phyloP scores from a whole-genome alignment of 2,797 vertebrate species.

The Rhynchotus rufescens region DNA sequence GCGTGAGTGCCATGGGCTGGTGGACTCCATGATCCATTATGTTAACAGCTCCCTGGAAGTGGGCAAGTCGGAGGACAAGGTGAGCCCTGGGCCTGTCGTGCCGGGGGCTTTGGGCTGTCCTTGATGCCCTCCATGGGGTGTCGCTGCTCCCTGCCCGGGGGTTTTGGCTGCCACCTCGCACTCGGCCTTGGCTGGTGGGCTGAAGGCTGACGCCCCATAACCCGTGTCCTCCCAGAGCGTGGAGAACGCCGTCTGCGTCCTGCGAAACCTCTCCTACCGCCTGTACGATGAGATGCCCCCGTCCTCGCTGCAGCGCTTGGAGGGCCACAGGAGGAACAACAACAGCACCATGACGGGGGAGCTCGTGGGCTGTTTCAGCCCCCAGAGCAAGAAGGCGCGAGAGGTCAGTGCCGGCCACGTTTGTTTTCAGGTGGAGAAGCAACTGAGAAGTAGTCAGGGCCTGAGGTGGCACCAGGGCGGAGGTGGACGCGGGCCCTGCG shows the following conservation, averaged over 20 bases:
- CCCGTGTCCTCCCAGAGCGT: conserved; percentile 83
- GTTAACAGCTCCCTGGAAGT: conserved; percentile 81
- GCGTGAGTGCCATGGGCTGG: conserved; percentile 85
- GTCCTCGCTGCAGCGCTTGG: conserved; percentile 78
- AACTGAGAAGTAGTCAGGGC: neutral
- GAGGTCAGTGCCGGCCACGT: conserved; percentile 78
- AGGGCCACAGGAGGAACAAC: conserved; percentile 82
- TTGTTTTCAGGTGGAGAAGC: neutral
- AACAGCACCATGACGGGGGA: conserved; percentile 64
- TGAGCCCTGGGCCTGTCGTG: conserved; percentile 31
- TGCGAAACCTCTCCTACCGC: conserved; percentile 96
- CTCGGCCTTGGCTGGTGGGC: neutral
- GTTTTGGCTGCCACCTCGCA: fast-evolving
- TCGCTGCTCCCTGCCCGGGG: neutral
- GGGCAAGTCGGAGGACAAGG: conserved; percentile 89
- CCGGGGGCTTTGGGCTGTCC: neutral
- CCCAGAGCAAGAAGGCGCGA: conserved; percentile 90
- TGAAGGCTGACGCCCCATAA: neutral
- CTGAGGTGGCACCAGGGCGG: neutral
- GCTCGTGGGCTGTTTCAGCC: conserved; percentile 92
- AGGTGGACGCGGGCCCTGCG: neutral
- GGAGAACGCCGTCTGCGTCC: conserved; percentile 91
- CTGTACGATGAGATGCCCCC: conserved; percentile 90
- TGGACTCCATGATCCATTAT: conserved; percentile 89
- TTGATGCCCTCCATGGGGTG: neutral